phyloP scores from a whole-genome alignment of 2,888 invertebrate species.

The Drosophila austrosaltans region DNA sequence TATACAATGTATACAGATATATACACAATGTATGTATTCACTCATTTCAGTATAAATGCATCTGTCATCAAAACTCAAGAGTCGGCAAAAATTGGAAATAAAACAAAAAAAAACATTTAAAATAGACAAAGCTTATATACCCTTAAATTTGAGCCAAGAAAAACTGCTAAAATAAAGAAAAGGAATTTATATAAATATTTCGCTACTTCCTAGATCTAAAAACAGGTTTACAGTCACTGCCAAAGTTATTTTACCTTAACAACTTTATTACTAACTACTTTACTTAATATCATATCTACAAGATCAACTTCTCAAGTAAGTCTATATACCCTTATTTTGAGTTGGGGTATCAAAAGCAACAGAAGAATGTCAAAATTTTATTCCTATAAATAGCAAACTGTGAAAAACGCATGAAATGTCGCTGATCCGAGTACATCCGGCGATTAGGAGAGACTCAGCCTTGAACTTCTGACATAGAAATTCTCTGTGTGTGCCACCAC shows the following conservation, averaged over 20 bases:
- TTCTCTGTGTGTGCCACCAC: conserved; percentile 37
- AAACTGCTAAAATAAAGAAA: no score
- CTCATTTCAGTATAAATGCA: not conserved
- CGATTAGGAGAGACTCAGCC: conserved; percentile 33
- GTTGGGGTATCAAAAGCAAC: conserved; percentile 41
- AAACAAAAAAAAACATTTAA: not conserved
- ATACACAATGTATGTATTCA: not conserved
- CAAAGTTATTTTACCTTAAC: no score
- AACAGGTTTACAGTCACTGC: no score
- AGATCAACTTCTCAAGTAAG: no score
- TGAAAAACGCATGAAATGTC: conserved; percentile 41
- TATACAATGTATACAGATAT: conserved; percentile 5
- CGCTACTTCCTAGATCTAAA: no score
- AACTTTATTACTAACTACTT: no score
- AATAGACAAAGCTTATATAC: conserved; percentile 10
- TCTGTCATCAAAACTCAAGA: conserved; percentile 20
- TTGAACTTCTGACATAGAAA: conserved; percentile 9
- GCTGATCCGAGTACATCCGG: conserved; percentile 43
- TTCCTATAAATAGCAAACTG: conserved; percentile 26
- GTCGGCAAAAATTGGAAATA: not conserved
- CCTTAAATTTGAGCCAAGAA: conserved; percentile 22
- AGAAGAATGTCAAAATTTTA: conserved; percentile 56
- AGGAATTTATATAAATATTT: no score
- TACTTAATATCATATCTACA: no score
- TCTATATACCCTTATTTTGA: conserved; percentile 13